A percentile compares a stretch with the other conserved stretches of the same genome.
Evolutionary conservation across 2,888 invertebrate genomes (phyloP).

Genomic region (Tenodera sinensis): DNA sequence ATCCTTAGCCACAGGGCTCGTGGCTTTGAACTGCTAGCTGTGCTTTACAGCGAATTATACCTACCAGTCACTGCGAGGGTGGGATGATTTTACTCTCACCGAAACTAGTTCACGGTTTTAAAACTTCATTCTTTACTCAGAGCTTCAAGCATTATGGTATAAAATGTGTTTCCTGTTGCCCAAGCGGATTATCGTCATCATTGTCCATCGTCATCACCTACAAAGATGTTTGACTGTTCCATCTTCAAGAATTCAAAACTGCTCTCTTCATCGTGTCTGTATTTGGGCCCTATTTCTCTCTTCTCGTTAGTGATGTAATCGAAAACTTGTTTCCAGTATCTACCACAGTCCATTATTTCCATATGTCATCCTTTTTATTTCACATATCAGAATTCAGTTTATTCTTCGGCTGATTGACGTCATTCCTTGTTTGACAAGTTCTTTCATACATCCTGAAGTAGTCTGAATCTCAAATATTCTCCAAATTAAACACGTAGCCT

Average conservation of each 20-base stretch:
- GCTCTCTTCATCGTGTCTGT: background rate
- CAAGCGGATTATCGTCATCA: too few relatives aligned
- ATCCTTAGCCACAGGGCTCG: background rate
- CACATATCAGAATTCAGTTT: too few relatives aligned
- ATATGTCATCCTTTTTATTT: too few relatives aligned
- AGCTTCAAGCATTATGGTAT: too few relatives aligned
- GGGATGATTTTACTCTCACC: background rate
- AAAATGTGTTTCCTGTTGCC: too few relatives aligned
- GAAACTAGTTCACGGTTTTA: too few relatives aligned
- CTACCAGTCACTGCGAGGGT: background rate
- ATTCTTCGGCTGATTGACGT: too few relatives aligned
- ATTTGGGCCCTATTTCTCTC: background rate
- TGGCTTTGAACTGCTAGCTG: background rate
- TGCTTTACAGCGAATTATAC: background rate
- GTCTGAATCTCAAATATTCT: too few relatives aligned
- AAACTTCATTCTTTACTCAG: too few relatives aligned
- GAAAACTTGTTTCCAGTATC: background rate
- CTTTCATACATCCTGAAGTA: too few relatives aligned
- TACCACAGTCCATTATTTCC: background rate
- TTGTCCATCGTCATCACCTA: background rate
- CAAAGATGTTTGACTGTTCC: background rate
- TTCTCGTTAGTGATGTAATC: background rate
- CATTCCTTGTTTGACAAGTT: too few relatives aligned
- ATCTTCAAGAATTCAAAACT: background rate
- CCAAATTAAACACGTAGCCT: too few relatives aligned